phyloP scores from a whole-genome alignment of 2,888 invertebrate genomes.

The Sylvicola fuscatus region DNA sequence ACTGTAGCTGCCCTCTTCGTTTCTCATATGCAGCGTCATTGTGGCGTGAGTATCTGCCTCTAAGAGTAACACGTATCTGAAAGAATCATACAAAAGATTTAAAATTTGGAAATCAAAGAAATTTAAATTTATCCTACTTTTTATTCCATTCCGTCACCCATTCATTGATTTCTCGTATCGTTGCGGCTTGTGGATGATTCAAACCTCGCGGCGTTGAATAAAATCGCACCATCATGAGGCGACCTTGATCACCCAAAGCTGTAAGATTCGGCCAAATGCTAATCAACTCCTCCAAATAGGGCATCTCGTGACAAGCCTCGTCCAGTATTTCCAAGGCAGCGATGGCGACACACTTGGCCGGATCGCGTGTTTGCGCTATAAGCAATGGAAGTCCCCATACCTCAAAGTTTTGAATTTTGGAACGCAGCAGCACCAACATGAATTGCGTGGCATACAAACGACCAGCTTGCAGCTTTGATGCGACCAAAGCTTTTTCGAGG shows the following conservation, averaged over 20 bases:
- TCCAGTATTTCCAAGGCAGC: conserved; percentile 67
- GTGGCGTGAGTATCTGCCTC: conserved; percentile 80
- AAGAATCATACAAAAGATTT: conserved; percentile 3
- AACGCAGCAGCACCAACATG: conserved; percentile 65
- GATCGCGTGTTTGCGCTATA: conserved; percentile 67
- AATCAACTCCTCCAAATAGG: conserved; percentile 54
- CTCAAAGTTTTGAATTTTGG: conserved; percentile 45
- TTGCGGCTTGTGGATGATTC: conserved; percentile 38
- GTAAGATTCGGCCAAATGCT: conserved; percentile 46
- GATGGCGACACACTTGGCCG: conserved; percentile 55
- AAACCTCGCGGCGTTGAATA: conserved; percentile 53
- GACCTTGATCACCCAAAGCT: conserved; percentile 57
- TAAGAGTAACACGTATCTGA: conserved; percentile 67
- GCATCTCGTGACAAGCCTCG: conserved; percentile 82
- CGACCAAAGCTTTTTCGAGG: conserved; percentile 27
- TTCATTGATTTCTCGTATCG: conserved; percentile 51
- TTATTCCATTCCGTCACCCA: conserved; percentile 60
- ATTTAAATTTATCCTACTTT: conserved; percentile 25
- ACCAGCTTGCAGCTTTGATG: conserved; percentile 27
- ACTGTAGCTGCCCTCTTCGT: conserved; percentile 56
- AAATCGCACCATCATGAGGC: conserved; percentile 52
- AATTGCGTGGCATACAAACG: conserved; percentile 83
- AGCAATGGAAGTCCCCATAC: conserved; percentile 76
- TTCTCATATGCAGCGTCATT: conserved; percentile 62
- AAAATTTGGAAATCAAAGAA: neutral